Base-by-base conservation (phyloP, 2,888 invertebrate species). In the Sphaeridia pumilis region DNA sequence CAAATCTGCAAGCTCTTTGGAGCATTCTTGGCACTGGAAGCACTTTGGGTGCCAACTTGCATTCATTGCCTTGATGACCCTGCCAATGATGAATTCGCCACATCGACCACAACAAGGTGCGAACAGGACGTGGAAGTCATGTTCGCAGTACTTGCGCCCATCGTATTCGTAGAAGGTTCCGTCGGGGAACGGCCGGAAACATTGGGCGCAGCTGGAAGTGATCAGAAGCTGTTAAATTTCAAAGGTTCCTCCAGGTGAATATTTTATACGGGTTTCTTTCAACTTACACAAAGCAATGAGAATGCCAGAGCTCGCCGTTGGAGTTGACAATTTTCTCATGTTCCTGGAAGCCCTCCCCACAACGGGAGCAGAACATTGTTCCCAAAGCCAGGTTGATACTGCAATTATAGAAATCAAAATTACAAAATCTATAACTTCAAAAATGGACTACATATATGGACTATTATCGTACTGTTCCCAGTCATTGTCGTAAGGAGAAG, bases 61-160 rank as follows among this genome's bases (percentile, higher is more conserved):
- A 68, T 95, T 93, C 93, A 98, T 95, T 1, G 98, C 98, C 72
- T 98, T 98, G 69, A 99, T 98, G 43, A 99, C 98, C 54, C 98
- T 82, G 0, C 98, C 98, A 69, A 97, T 92, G 56, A 98, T 90
- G 71, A 98, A 98, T 72, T 94, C 93, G 24, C 84, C 83, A 72
- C 90, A 90, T 67, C 74, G 74, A 31, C 73, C 76, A 68, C 85
- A 87, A 73, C 92, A 86, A 46, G 98, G 87, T 46, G 93, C 87
- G 75, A 92, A 94, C 5, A 94, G 75, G 22, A 94, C 94, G 72
- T 98, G 95, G 70, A 98, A 98, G 72, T 98, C 97, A 70, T 93
- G 88, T 73, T 97, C 95, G 69, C 98, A 99, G 71, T 99, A 99
- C 72, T 97, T 98, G 60, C 98, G 79, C 1, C 94, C 95, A 72